Evolutionary conservation across 2,797 vertebrate genomes (phyloP), one percentile per base, ranked within the genome.

Genomic region (Bufotes viridis): DNA sequence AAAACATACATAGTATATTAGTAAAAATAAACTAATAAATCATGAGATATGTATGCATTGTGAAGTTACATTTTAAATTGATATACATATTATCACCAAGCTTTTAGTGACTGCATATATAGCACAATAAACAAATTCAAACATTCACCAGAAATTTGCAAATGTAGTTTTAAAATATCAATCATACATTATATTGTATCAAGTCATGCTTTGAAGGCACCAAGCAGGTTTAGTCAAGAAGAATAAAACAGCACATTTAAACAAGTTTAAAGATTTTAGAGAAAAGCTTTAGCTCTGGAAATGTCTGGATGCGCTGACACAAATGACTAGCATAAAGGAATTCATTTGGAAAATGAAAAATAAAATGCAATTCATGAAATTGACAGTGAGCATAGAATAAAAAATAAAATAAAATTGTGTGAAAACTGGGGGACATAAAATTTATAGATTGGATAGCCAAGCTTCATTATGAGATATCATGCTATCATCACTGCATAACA

Each of bases 201-300:
- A 51, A 89, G 78, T 76, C 42, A 76, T 55, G 61, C 49, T 82
- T 82, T 86, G 60, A 86, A 82, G 53, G 53, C 70, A 78, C 26
- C 2, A 7, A 82, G 78, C 55, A 81, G 49, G 76, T 58, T 81
- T 69, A 67, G 83, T 24, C 60, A 69, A 82, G 26, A 53, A 42
- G 49, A 65, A 81, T 42, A 49, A 74, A 81, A 82, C 29, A 74
- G 72, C 42, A 75, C n/a, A 74, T 87, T 86, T 60, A 74, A 72
- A 85, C 85, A 69, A 26, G 69, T 67, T 81, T 81, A 85, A 81
- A 89, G 55, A 85, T 81, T 88, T 88, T 78, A 88, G 69, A 85
- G 55, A 81, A 67, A 78, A 61, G 17, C 11, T 81, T 61, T 65
- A 63, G 72, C 60, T 63, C 58, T 24, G 14, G 81, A 82, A 86